Evolutionary conservation across 2,888 invertebrate genomes (phyloP), one percentile per base, ranked within the genome.

Genomic region (Pyralis farinalis): DNA sequence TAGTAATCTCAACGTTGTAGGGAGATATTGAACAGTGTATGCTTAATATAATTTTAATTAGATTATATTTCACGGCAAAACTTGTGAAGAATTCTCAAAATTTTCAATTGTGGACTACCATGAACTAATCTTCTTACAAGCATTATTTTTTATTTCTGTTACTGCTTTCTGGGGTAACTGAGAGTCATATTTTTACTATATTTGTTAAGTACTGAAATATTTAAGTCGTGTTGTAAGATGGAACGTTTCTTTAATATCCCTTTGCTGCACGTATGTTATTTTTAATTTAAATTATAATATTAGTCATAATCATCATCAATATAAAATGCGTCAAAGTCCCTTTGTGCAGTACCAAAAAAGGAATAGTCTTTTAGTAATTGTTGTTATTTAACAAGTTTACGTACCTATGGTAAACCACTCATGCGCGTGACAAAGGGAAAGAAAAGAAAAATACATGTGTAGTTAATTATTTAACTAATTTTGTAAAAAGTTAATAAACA

Each of bases 401-500:
- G n/a, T n/a, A n/a, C n/a, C n/a, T n/a, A n/a, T n/a, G n/a, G n/a
- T n/a, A n/a, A n/a, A n/a, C n/a, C n/a, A n/a, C n/a, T n/a, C n/a
- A n/a, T n/a, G n/a, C n/a, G n/a, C n/a, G n/a, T n/a, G 41, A 37
- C 47, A 40, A 47, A 51, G 51, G 53, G 51, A 45, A 25, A 47
- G 41, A 46, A 49, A 58, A 58, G 54, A 56, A 67, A 59, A 64
- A 67, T 69, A 71, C 69, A 71, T 63, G 62, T 68, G 56, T 69
- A 71, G 69, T 70, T 74, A 66, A 71, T 71, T 55, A 63, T 63
- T 64, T 65, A 72, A 73, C 67, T 74, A 71, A 74, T 76, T 27
- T 74, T 83, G 82, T 82, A 83, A 77, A 82, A 78, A 77, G 71
- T 68, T 67, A 78, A 80, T 82, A 81, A 83, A 79, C 73, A 71